Evolutionary conservation across 2,113 vertebrate genomes (phyloP), one percentile per base, ranked within the genome.

Genomic region (Genyomyrus donnyi): DNA sequence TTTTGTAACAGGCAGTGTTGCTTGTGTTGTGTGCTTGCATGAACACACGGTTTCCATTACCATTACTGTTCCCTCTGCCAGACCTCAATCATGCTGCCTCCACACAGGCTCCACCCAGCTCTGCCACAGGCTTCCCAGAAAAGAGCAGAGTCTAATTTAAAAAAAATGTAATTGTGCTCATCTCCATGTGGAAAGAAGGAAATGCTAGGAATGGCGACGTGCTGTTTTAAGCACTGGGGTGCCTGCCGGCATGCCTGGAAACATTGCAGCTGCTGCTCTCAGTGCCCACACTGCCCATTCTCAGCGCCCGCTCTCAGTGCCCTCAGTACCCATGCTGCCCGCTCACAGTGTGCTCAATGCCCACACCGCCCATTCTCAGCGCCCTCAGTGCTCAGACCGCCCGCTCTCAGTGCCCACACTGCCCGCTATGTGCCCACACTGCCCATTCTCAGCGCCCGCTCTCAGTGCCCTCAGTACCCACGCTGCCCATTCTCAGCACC

Each of bases 1-100:
- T 89, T 92, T 90, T 90, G 85, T 86, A 85, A 92, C 86, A 39
- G 24, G 86, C 31, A 88, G 91, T 87, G 17, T 42, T 88, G 50
- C 48, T 24, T 80, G 58, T 84, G 77, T 66, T 88, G 77, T 89
- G 89, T 58, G 90, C 19, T 52, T 91, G 56, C 89, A 92, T 91
- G 91, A 93, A 92, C 95, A 95, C 93, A 94, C 93, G 95, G 93
- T 95, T 95, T 94, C 94, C 94, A 95, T 95, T 95, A 95, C 93
- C 80, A 46, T 91, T 91, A 91, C 91, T 89, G 92, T 92, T 94
- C 94, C 91, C 90, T 93, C 85, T 89, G 92, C 93, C 92, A 93
- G 91, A 94, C 95, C 95, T 90, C 94, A 94, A 93, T 91, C 94
- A 93, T 95, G 49, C 49, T 13, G 49, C 49, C 49, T 50, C 49